Evolutionary conservation across 2,888 invertebrate species (phyloP), one percentile per base, ranked within the genome.

Genomic region (Ornithoptera priamus): DNA sequence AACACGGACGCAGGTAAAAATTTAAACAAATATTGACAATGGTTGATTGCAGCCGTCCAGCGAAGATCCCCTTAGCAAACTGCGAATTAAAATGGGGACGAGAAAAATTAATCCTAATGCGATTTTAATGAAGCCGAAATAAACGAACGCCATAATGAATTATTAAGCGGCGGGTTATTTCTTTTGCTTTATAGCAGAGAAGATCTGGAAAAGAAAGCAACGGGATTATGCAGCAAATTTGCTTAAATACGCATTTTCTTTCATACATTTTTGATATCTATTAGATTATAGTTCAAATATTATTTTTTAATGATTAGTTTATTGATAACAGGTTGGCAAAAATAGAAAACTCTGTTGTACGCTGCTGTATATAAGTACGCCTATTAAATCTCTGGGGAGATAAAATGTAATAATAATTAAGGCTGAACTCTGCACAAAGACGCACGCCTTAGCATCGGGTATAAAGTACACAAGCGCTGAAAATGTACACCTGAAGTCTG

Each of bases 51-150:
- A 86, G 81, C 80, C 85, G 88, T 85, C 89, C 85, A 82, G 82
- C 84, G 80, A 77, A 73, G 81, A 89, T 86, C 89, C 90, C 91
- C 89, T 89, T 83, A 83, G 89, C 88, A 87, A 89, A 88, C 89
- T 86, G 86, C 82, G 87, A 92, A 90, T 92, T 90, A 89, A 92
- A 92, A 90, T 83, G 82, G 89, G 91, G 88, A 90, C 87, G 91
- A 89, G 90, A 92, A 92, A 91, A 91, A 92, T 90, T 92, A 92
- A 92, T 92, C 92, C 92, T 92, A 92, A 92, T 92, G 89, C 92
- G 92, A 92, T 92, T 91, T 92, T 92, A 92, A 92, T 92, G 92
- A 92, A 92, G 88, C 86, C 85, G 84, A 88, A 91, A 89, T 88
- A 88, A 89, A 91, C 85, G 90, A 91, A 90, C 89, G 88, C 85